phyloP scores from a whole-genome alignment of 2,113 vertebrate species.

The Nothoprocta perdicaria region DNA sequence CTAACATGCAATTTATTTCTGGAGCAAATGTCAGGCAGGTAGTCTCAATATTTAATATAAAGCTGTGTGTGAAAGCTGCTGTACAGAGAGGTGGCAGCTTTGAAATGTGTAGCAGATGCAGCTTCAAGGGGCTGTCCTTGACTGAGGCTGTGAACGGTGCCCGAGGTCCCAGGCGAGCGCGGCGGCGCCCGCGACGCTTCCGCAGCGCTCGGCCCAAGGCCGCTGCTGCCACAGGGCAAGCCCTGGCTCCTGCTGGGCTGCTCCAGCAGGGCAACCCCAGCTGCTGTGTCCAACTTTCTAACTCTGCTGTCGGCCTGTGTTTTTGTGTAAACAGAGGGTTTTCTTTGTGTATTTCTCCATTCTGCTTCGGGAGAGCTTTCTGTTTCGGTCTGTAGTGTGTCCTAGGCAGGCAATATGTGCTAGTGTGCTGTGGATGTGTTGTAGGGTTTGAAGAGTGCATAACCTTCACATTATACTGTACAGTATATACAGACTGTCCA shows the following conservation, averaged over 20 bases:
- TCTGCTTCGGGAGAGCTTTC: background rate
- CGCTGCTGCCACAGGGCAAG: background rate
- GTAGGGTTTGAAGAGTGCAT: background rate
- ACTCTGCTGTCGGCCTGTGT: background rate
- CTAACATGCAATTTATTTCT: background rate
- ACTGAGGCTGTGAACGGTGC: background rate
- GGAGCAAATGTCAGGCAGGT: background rate
- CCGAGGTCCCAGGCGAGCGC: background rate
- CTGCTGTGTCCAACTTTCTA: background rate
- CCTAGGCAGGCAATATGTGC: accelerated
- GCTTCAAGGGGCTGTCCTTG: background rate
- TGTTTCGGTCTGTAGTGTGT: background rate
- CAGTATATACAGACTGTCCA: background rate
- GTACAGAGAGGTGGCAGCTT: background rate
- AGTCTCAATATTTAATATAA: background rate
- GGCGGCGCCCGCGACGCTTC: background rate
- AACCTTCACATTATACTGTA: background rate
- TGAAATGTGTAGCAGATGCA: background rate
- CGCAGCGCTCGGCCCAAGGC: background rate
- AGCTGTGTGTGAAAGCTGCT: background rate
- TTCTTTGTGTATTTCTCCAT: background rate
- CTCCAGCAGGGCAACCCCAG: background rate
- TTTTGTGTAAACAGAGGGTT: background rate
- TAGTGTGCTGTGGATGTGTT: no score
- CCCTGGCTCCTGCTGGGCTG: background rate